Evolutionary conservation across 2,888 invertebrate genomes (phyloP).

Genomic region (Odontocerum albicorne): DNA sequence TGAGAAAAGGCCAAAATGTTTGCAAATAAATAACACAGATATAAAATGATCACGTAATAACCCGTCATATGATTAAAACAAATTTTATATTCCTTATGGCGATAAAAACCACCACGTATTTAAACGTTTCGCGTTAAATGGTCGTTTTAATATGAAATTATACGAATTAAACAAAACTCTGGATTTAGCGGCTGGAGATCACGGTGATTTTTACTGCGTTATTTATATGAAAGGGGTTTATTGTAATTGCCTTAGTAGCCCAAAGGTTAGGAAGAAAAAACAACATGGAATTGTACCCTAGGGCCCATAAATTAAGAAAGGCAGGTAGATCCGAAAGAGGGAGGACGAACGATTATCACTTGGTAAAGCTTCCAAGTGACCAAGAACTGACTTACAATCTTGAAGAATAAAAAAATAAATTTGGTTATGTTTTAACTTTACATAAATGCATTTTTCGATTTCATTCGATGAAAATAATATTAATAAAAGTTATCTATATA

Average conservation of each 20-base stretch:
- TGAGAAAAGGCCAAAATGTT: not conserved
- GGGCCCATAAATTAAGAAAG: slow-evolving; percentile 26
- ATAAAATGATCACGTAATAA: not conserved
- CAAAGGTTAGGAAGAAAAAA: slow-evolving; percentile 20
- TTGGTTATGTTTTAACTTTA: too few relatives aligned
- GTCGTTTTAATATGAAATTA: slow-evolving; percentile 16
- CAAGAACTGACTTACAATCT: too few relatives aligned
- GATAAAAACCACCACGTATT: not conserved
- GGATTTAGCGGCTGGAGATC: slow-evolving; percentile 19
- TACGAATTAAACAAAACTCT: slow-evolving; percentile 30
- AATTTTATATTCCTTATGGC: slow-evolving; percentile 9
- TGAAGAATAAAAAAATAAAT: too few relatives aligned
- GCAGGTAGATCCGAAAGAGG: slow-evolving; percentile 25
- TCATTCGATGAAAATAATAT: too few relatives aligned
- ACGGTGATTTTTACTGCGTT: slow-evolving; percentile 26
- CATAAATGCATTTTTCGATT: too few relatives aligned
- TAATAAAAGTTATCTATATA: too few relatives aligned
- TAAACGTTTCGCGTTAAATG: not conserved
- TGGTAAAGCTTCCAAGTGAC: slow-evolving; percentile 18
- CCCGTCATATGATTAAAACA: slow-evolving; percentile 1
- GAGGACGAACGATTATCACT: slow-evolving; percentile 31
- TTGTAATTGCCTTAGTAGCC: slow-evolving; percentile 27
- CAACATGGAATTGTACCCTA: slow-evolving; percentile 15
- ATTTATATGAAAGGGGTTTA: slow-evolving; percentile 26
- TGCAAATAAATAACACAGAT: not conserved